A percentile compares a stretch with the other conserved stretches of the same genome.
Conservation (phyloP, 2,113 vertebrate genomes). For the Triplophysa tibetana region DNA sequence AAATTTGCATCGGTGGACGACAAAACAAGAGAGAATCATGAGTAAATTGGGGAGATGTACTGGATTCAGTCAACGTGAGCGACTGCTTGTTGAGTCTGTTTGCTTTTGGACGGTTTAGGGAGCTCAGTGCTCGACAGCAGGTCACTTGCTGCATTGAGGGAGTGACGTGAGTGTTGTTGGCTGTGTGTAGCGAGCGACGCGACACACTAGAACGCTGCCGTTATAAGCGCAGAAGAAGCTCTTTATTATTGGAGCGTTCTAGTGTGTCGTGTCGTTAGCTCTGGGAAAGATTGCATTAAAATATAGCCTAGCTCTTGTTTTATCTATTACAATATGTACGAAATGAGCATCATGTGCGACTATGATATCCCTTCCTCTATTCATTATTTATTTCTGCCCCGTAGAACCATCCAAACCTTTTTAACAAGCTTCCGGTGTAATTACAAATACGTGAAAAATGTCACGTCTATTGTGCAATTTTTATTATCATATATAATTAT, state of each 20-base stretch:
- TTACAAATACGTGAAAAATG: too few relatives aligned
- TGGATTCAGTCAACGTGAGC: not conserved
- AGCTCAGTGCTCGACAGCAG: constrained; percentile 18
- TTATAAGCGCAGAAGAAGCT: not conserved
- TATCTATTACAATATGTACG: too few relatives aligned
- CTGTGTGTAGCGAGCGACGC: not conserved
- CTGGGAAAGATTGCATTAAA: not conserved
- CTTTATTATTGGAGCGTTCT: not conserved
- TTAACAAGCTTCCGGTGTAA: too few relatives aligned
- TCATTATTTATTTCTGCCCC: not conserved
- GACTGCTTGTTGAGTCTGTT: not conserved
- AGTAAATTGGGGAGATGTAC: not conserved
- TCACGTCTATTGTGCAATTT: too few relatives aligned
- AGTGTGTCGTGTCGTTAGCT: not conserved
- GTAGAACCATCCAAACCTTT: too few relatives aligned
- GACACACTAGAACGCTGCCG: not conserved
- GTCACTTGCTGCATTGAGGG: constrained; percentile 25
- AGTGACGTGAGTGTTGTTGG: not conserved
- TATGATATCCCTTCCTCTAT: too few relatives aligned
- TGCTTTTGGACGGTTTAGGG: constrained; percentile 1
- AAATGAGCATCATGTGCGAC: not conserved
- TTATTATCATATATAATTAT: too few relatives aligned
- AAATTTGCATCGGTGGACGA: constrained; percentile 21
- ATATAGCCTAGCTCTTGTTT: too few relatives aligned
- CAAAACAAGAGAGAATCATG: not conserved